These are phyloP conservation scores for Vidua macroura DNA, from an alignment of 2,113 vertebrate genomes.

Conservation along the genomic window DNA sequence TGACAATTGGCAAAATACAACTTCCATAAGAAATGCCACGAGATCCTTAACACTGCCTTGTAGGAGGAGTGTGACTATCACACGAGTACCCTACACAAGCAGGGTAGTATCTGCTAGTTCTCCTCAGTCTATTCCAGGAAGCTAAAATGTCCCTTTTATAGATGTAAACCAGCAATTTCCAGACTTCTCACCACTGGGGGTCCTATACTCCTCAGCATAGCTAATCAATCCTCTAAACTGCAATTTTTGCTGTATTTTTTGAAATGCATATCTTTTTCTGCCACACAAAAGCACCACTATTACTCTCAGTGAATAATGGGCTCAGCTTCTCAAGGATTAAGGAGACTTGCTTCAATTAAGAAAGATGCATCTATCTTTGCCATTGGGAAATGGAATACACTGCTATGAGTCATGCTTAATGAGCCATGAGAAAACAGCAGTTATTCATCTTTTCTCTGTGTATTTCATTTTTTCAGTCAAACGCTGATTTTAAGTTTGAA, in stretches of 20 bases:
- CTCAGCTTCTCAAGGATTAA: not conserved
- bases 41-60: not conserved
- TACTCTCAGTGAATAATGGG: not conserved
- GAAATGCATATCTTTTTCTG: not conserved
- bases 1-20: not conserved
- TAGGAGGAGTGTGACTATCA: not conserved
- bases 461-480: not conserved
- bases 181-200: not conserved
- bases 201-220: not conserved
- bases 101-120: not conserved
- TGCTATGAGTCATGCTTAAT: not conserved
- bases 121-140: not conserved
- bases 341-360: constrained; percentile 36
- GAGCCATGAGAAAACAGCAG: constrained; percentile 14
- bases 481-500: not conserved
- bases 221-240: not conserved
- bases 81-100: not conserved
- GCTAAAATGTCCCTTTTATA: not conserved
- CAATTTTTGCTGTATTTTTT: not conserved
- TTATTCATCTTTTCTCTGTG: not conserved
- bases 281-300: not conserved
- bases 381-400: constrained; percentile 11
- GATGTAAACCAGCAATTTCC: not conserved
- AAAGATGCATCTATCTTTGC: constrained; percentile 48
- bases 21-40: not conserved